Percentiles rank a stretch among this genome's conserved stretches.
These are phyloP conservation scores for Amiota minor DNA, from an alignment of 2,888 invertebrate species.

Conservation along the genomic window DNA sequence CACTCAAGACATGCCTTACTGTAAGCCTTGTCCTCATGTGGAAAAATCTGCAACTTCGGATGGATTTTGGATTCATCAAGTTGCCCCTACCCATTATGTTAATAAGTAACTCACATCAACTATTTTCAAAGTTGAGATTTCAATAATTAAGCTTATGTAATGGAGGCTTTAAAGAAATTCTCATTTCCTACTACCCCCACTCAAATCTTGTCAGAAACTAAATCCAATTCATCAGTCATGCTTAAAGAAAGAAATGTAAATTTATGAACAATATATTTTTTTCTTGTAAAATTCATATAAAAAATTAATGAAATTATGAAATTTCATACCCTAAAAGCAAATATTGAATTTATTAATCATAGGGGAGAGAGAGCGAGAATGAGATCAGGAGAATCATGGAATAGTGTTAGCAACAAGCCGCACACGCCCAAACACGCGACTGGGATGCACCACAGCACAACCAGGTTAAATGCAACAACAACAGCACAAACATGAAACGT, in stretches of 20 bases:
- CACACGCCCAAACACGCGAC: constrained; percentile 52
- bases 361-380: constrained; percentile 39
- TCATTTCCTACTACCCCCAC: too few relatives aligned
- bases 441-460: neutral
- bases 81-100: too few relatives aligned
- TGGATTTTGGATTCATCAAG: too few relatives aligned
- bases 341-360: constrained; percentile 63
- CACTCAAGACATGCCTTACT: too few relatives aligned
- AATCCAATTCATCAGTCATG: constrained; percentile 14
- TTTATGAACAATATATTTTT: neutral
- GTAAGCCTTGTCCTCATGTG: too few relatives aligned
- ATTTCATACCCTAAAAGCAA: constrained; percentile 63
- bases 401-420: constrained; percentile 38
- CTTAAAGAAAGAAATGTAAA: neutral
- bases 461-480: constrained; percentile 9
- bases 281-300: constrained; percentile 23
- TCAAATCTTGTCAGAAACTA: neutral
- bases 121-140: too few relatives aligned
- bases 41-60: too few relatives aligned
- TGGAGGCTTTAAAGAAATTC: too few relatives aligned
- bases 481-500: constrained; percentile 49
- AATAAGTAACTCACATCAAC: too few relatives aligned
- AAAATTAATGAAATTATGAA: constrained; percentile 67
- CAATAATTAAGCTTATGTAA: too few relatives aligned
- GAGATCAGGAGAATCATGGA: constrained; percentile 21